A percentile compares a stretch with the other conserved stretches of the same genome.
These are phyloP conservation scores for Habroteleia sp. DNA, from an alignment of 2,888 invertebrate species.

Conservation along the genomic window DNA sequence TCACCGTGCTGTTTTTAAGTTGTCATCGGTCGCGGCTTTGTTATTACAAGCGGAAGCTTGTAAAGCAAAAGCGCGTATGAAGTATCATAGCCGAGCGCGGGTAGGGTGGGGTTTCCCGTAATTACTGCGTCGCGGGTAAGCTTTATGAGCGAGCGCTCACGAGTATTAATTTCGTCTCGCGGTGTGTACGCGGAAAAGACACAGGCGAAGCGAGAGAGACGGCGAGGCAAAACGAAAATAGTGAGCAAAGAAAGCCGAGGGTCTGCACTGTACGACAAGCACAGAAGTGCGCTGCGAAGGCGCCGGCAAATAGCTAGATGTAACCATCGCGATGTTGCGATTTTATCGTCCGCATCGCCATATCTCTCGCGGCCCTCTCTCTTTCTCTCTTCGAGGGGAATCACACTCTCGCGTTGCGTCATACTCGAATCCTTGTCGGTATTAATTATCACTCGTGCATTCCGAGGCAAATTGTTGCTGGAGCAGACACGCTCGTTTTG, in stretches of 20 bases:
- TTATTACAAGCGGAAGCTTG: conserved; percentile 75
- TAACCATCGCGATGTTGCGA: conserved; percentile 69
- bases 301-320: conserved; percentile 69
- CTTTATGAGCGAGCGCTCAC: conserved; percentile 75
- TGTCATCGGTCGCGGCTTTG: conserved; percentile 75
- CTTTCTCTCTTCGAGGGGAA: conserved; percentile 22
- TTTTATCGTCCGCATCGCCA: conserved; percentile 71
- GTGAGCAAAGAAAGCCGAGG: conserved; percentile 39
- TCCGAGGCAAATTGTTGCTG: conserved; percentile 48
- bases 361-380: conserved; percentile 48
- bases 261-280: conserved; percentile 29
- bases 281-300: conserved; percentile 63
- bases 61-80: conserved; percentile 69
- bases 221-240: conserved; percentile 54
- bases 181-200: conserved; percentile 56
- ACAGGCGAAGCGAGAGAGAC: conserved; percentile 28
- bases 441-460: conserved; percentile 59
- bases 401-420: conserved; percentile 64
- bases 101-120: conserved; percentile 71
- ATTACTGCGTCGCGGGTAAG: conserved; percentile 78
- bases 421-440: conserved; percentile 50
- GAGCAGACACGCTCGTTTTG: conserved; percentile 29
- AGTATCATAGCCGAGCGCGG: conserved; percentile 56
- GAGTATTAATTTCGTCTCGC: conserved; percentile 78
- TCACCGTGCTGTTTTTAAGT: conserved; percentile 70